Base-by-base conservation (phyloP, 2,797 vertebrate species). In the Fistularia tabacaria region DNA sequence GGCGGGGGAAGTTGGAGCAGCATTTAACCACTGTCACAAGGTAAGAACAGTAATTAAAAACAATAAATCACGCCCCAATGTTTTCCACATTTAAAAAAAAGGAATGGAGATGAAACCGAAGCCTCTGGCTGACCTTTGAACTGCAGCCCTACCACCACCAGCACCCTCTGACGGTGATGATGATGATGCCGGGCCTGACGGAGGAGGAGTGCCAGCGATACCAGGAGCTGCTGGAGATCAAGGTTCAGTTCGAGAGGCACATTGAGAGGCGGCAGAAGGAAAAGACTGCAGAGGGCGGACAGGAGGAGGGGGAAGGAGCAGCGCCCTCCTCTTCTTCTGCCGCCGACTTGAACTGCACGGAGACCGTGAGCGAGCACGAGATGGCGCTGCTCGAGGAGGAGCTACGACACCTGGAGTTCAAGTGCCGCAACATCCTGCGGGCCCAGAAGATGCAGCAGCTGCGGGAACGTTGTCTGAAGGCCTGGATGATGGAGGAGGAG, bases 401-500 rank as follows among this genome's bases (percentile, higher is more conserved):
- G 81, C 69, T 95, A 13, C 89, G 93, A 4, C 93, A 94, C 80
- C 84, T 95, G 51, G 93, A 94, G 76, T 94, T 95, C 67, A 94
- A 94, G 66, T 95, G 93, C 48, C 91, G 93, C 9, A 94, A 93
- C 72, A 91, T 93, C 14, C 83, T 94, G 51, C 80, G 94, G 0
- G 93, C 92, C 0, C 94, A 95, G 47, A 94, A 94, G 79, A 92
- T 94, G 90, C 92, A 94, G 76, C 90, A 93, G 82, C 86, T 95
- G 7, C 84, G 93, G 0, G 92, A 94, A 62, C 85, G 93, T 4
- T 94, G 93, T 71, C 87, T 94, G 75, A 92, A 93, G 11, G 93
- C 93, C 37, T 94, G 93, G 93, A 87, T 93, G 54, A 85, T 92
- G 59, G 92, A 93, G 57, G 92, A 92, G 50, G 90, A 90, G 60